Evolutionary conservation across 2,888 invertebrate species (phyloP).

Genomic region (Pycnomerus fuliginosus): DNA sequence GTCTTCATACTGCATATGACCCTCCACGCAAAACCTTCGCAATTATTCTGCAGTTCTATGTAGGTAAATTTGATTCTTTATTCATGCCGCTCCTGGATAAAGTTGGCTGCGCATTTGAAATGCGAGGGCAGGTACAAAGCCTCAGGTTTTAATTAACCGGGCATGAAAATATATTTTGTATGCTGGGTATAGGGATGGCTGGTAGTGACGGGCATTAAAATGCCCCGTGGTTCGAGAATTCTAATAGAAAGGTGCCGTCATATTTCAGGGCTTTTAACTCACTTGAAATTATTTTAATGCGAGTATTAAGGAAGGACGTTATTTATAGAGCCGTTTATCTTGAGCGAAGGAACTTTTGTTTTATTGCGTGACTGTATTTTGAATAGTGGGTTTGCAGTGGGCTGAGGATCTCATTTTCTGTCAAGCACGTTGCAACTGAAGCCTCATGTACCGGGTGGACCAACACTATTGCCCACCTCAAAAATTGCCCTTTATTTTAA

Average conservation of each 20-base stretch:
- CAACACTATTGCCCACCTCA: no score
- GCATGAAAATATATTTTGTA: slow-evolving; percentile 32
- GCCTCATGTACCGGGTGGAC: no score
- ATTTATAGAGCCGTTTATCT: slow-evolving; percentile 44
- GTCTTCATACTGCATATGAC: no score
- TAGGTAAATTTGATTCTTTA: no score
- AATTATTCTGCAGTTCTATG: no score
- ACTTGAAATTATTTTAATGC: slow-evolving; percentile 49
- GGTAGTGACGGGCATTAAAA: slow-evolving; percentile 38
- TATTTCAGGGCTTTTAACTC: slow-evolving; percentile 47
- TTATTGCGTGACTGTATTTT: slow-evolving; percentile 14
- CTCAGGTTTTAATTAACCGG: slow-evolving; percentile 30
- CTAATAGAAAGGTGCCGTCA: slow-evolving; percentile 47
- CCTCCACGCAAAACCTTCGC: no score
- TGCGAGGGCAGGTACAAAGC: neutral
- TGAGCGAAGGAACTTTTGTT: slow-evolving; percentile 16
- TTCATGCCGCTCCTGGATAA: no score
- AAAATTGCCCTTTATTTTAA: no score
- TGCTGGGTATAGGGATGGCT: slow-evolving; percentile 29
- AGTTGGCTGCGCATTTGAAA: no score
- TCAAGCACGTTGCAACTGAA: neutral
- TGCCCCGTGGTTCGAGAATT: slow-evolving; percentile 43
- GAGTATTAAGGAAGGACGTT: slow-evolving; percentile 45
- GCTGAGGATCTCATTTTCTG: no score
- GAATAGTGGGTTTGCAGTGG: neutral